Conservation (phyloP, 2,797 vertebrate genomes). For the Chaunax sp. region DNA sequence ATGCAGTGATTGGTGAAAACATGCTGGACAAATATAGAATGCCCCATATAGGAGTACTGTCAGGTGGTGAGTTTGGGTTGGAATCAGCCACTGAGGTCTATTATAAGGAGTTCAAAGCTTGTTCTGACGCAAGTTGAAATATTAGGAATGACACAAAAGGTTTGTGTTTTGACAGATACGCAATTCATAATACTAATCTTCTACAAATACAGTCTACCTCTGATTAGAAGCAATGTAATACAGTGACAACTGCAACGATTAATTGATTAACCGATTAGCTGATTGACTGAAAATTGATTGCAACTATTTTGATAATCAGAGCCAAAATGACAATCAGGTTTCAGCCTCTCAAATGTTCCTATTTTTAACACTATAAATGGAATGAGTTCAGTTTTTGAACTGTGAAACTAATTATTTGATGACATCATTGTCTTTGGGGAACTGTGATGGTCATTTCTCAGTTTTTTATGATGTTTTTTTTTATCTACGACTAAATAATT, state of each 20-base stretch:
- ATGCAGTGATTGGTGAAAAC: slow-evolving; percentile 18
- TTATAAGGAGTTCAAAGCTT: neutral
- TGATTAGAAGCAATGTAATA: too few species aligned
- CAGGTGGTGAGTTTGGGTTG: neutral
- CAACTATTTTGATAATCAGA: neutral
- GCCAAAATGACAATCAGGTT: neutral
- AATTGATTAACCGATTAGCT: neutral
- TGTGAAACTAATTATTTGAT: too few species aligned
- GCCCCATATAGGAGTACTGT: neutral
- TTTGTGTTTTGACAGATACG: neutral
- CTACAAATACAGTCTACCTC: too few species aligned
- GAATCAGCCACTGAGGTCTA: too few species aligned
- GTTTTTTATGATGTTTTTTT: too few species aligned
- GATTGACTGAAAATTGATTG: neutral
- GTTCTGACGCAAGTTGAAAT: neutral
- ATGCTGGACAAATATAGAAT: slow-evolving; percentile 27
- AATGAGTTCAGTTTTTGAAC: too few species aligned
- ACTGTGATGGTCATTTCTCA: too few species aligned
- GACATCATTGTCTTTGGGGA: too few species aligned
- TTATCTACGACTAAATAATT: too few species aligned
- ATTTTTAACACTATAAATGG: neutral
- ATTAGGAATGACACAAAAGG: slow-evolving; percentile 1
- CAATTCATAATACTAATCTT: neutral
- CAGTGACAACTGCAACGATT: neutral
- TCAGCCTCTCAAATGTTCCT: neutral